Conservation (phyloP, 2,888 invertebrate genomes). For the Agrenia bidenticulata region DNA sequence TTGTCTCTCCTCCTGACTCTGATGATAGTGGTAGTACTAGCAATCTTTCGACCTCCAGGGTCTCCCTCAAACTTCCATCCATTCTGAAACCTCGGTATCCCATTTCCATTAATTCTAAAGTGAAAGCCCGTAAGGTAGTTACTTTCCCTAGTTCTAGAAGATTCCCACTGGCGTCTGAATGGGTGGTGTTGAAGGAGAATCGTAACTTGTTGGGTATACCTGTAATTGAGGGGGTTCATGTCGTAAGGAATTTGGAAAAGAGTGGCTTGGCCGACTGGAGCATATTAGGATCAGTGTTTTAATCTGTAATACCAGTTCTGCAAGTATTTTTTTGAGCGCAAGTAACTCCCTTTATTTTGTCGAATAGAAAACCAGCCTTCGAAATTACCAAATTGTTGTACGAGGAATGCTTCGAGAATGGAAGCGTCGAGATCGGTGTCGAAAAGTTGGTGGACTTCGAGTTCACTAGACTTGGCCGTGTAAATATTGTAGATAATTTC, state of each 20-base stretch:
- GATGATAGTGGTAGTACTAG: neutral
- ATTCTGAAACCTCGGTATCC: neutral
- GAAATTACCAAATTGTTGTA: constrained; percentile 23
- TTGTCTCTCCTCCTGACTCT: constrained; percentile 21
- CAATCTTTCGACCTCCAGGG: neutral
- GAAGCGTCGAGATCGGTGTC: constrained; percentile 34
- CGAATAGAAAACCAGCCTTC: neutral
- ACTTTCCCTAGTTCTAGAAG: no score
- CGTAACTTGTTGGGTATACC: neutral
- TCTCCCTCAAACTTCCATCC: constrained; percentile 1
- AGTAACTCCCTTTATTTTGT: neutral
- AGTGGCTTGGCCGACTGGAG: constrained; percentile 2
- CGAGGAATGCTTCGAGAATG: constrained; percentile 37
- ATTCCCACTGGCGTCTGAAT: neutral
- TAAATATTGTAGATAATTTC: no score
- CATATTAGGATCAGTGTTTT: neutral
- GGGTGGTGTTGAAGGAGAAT: neutral
- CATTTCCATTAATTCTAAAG: neutral
- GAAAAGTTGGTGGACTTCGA: constrained; percentile 43
- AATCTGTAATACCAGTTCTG: neutral
- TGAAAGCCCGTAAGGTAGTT: neutral
- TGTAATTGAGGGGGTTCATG: constrained; percentile 19
- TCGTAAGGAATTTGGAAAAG: constrained; percentile 22
- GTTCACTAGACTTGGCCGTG: constrained; percentile 31
- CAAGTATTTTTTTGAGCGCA: neutral